Conservation (phyloP, 2,888 invertebrate species). For the Nomada lathburiana region DNA sequence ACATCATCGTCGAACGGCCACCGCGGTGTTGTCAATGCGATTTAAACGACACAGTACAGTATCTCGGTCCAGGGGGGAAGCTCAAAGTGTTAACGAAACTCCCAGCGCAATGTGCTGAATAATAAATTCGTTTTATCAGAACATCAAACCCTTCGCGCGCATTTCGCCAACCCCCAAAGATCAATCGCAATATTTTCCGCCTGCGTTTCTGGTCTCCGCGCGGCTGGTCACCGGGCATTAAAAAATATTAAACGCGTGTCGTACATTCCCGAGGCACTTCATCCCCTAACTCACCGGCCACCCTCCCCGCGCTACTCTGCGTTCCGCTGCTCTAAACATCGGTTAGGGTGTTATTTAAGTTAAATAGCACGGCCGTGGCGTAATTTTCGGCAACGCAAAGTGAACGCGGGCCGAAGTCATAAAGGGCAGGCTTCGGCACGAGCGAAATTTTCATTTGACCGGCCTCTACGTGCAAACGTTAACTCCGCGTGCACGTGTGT, state of each 20-base stretch:
- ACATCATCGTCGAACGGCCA: too few species aligned
- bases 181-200: background rate
- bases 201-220: background rate
- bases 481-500: slow-evolving; percentile 6
- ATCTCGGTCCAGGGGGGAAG: background rate
- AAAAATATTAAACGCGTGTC: slow-evolving; percentile 4
- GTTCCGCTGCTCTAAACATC: background rate
- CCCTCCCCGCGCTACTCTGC: too few species aligned
- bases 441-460: slow-evolving; percentile 73
- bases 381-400: slow-evolving; percentile 55
- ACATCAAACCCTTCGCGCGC: background rate
- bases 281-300: too few species aligned
- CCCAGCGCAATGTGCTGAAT: slow-evolving; percentile 2
- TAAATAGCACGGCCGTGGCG: slow-evolving; percentile 39
- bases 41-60: background rate
- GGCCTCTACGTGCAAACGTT: slow-evolving; percentile 38
- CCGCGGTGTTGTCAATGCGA: background rate
- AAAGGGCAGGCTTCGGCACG: slow-evolving; percentile 61
- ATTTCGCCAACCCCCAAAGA: background rate
- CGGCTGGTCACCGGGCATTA: background rate
- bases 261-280: background rate
- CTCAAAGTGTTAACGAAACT: slow-evolving; percentile 11
- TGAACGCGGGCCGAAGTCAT: slow-evolving; percentile 52
- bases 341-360: slow-evolving; percentile 42
- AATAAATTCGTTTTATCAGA: slow-evolving; percentile 19